A percentile compares a stretch with the other conserved stretches of the same genome.
phyloP scores from a whole-genome alignment of 53 echinoderm and acorn worm genomes.

The Patiria pectinifera region DNA sequence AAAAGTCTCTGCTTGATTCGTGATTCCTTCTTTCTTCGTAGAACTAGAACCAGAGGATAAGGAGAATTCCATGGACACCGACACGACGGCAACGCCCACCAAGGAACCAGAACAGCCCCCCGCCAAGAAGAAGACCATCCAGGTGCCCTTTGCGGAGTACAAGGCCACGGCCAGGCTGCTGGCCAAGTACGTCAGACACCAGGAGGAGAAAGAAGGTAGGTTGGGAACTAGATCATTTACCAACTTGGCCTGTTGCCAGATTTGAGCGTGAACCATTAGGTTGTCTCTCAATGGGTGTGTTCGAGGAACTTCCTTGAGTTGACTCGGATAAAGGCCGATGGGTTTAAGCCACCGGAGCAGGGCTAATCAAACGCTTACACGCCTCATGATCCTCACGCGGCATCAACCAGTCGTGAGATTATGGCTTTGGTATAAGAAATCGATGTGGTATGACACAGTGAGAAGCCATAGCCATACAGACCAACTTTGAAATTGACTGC shows the following conservation, averaged over 20 bases:
- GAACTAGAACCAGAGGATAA: slow-evolving; percentile 56
- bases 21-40: not conserved
- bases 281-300: not conserved
- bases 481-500: too few relatives aligned
- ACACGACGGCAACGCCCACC: slow-evolving; percentile 70
- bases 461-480: too few relatives aligned
- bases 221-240: not conserved
- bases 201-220: slow-evolving; percentile 96
- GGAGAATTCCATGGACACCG: slow-evolving; percentile 83
- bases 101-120: slow-evolving; percentile 53
- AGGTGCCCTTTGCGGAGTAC: slow-evolving; percentile 96
- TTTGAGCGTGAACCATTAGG: not conserved
- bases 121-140: slow-evolving; percentile 71
- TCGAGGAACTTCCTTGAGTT: not conserved
- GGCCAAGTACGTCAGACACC: slow-evolving; percentile 83
- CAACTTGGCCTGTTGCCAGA: not conserved
- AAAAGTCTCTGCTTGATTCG: too few relatives aligned
- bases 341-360: too few relatives aligned
- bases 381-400: too few relatives aligned
- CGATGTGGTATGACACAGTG: too few relatives aligned
- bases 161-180: slow-evolving; percentile 87
- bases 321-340: too few relatives aligned
- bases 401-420: too few relatives aligned
- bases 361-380: too few relatives aligned
- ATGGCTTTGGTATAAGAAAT: too few relatives aligned